A percentile compares a stretch with the other conserved stretches of the same genome.
Evolutionary conservation across 2,888 invertebrate genomes (phyloP).

Genomic region (Dasysyrphus tricinctus): DNA sequence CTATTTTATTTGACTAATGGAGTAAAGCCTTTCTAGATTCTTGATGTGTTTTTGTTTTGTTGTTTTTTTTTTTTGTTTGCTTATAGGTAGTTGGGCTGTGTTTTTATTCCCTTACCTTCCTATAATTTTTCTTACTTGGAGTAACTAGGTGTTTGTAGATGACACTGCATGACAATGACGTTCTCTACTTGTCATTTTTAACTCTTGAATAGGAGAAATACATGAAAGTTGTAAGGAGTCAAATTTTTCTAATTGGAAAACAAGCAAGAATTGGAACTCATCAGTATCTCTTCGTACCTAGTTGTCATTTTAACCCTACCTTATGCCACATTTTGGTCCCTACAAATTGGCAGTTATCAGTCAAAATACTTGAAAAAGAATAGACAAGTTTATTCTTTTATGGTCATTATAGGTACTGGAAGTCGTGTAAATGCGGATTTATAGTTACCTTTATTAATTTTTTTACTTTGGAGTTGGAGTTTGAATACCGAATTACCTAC

Average conservation of each 20-base stretch:
- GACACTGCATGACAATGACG: slow-evolving; percentile 51
- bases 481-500: too few relatives aligned
- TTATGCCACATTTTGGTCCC: too few relatives aligned
- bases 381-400: too few relatives aligned
- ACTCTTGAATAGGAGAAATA: neutral
- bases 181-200: slow-evolving; percentile 29
- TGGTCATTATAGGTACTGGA: too few relatives aligned
- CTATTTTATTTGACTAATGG: slow-evolving; percentile 72
- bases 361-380: too few relatives aligned
- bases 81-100: neutral
- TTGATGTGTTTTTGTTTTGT: slow-evolving; percentile 6
- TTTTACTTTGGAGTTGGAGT: too few relatives aligned
- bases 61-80: neutral
- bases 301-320: too few relatives aligned
- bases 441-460: too few relatives aligned
- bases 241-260: slow-evolving; percentile 50
- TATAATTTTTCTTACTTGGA: neutral
- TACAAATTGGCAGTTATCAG: too few relatives aligned
- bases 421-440: too few relatives aligned
- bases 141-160: neutral
- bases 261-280: too few relatives aligned
- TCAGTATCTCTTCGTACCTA: too few relatives aligned
- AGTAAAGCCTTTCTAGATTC: slow-evolving; percentile 37
- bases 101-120: neutral
- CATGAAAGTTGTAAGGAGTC: slow-evolving; percentile 24